phyloP scores from a whole-genome alignment of 2,888 invertebrate species.

The Pristionchus fissidentatus region DNA sequence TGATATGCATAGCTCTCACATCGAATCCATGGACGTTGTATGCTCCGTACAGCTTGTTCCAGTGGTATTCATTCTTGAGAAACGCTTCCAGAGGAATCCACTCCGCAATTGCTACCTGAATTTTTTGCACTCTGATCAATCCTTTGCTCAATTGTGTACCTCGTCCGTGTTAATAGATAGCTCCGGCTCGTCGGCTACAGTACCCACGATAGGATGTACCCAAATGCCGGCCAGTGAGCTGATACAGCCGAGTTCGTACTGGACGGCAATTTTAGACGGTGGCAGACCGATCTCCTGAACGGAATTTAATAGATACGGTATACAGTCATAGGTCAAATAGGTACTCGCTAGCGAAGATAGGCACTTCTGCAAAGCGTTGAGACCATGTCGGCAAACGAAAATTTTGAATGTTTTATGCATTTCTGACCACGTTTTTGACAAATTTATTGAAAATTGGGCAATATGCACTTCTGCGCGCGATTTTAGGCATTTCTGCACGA shows the following conservation, averaged over 20 bases:
- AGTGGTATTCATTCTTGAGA: constrained; percentile 22
- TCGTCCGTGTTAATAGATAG: constrained; percentile 27
- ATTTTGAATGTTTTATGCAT: too few relatives aligned
- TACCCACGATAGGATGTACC: constrained; percentile 30
- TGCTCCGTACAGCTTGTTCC: background rate
- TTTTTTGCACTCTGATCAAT: background rate
- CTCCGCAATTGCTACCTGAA: background rate
- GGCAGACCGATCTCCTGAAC: constrained; percentile 33
- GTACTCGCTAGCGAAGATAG: too few relatives aligned
- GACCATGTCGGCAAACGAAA: too few relatives aligned
- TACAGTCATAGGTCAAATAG: too few relatives aligned
- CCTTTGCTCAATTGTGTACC: background rate
- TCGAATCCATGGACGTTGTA: constrained; percentile 40
- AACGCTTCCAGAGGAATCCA: constrained; percentile 41
- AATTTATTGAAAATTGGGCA: too few relatives aligned
- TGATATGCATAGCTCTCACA: constrained; percentile 12
- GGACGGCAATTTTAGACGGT: background rate
- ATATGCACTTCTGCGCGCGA: too few relatives aligned
- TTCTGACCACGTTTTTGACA: too few relatives aligned
- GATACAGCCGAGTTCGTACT: constrained; percentile 26
- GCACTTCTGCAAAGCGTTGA: too few relatives aligned
- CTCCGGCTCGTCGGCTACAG: background rate
- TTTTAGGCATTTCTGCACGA: too few relatives aligned
- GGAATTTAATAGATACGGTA: background rate
- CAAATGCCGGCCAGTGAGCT: constrained; percentile 38